Percentiles rank a stretch among this genome's conserved stretches.
Evolutionary conservation across 30 jellyfish, hydroid and myxozoan genomes (phyloP).

Genomic region (Phacellophora camtschatica): DNA sequence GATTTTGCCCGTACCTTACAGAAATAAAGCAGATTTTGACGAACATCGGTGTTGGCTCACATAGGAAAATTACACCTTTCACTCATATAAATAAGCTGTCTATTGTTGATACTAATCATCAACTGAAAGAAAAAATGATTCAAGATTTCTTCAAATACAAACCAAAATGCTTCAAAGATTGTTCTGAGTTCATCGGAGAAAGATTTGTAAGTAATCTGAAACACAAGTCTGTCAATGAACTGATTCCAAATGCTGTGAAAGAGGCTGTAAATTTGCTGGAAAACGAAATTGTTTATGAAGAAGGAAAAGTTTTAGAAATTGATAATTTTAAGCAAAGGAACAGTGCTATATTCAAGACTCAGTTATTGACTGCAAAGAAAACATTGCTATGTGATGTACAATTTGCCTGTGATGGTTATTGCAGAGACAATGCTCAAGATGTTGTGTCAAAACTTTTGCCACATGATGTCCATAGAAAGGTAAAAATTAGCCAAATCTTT

Average conservation of each 20-base stretch:
- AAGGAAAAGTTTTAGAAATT: conserved; percentile 8
- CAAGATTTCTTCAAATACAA: conserved; percentile 52
- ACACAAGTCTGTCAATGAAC: neutral
- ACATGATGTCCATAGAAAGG: neutral
- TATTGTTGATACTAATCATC: neutral
- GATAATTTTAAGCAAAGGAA: conserved; percentile 21
- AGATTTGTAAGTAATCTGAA: conserved; percentile 38
- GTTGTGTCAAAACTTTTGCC: conserved; percentile 34
- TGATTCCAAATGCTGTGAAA: neutral
- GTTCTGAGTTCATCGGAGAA: conserved; percentile 32
- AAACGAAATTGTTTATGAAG: neutral
- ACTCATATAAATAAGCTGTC: conserved; percentile 37
- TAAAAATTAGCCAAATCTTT: no score
- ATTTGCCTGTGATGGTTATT: neutral
- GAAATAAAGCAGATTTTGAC: conserved; percentile 30
- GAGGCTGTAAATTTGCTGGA: neutral
- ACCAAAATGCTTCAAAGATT: conserved; percentile 48
- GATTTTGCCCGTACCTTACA: conserved; percentile 52
- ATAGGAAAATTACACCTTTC: conserved; percentile 47
- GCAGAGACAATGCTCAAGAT: neutral
- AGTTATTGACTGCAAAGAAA: neutral
- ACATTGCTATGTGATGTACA: neutral
- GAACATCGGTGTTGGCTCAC: conserved; percentile 17
- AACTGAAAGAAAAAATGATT: conserved; percentile 32
- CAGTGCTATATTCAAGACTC: neutral